phyloP scores from a whole-genome alignment of 1,140 invertebrate genomes.

The Drosophila nebulosa region DNA sequence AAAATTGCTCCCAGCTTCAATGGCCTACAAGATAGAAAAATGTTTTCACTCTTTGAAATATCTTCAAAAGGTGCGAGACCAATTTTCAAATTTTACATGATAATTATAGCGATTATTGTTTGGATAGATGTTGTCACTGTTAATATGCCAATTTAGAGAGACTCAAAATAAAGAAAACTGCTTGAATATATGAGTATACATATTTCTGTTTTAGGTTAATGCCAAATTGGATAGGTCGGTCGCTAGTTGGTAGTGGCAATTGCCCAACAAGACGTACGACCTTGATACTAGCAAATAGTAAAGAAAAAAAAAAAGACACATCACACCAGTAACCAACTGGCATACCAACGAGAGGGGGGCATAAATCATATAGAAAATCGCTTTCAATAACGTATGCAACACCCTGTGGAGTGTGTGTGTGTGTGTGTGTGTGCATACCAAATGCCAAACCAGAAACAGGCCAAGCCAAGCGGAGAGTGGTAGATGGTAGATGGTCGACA shows the following conservation, averaged over 20 bases:
- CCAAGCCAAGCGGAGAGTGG: conserved; percentile 12
- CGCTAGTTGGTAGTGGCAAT: not conserved
- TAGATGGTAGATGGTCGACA: conserved; percentile 10
- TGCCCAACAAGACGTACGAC: conserved; percentile 28
- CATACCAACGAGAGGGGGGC: not conserved
- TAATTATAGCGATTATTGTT: conserved; percentile 32
- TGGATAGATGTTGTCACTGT: conserved; percentile 19
- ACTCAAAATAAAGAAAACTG: not conserved
- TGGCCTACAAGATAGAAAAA: conserved; percentile 1
- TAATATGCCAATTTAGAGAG: conserved; percentile 18
- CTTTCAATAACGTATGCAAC: conserved; percentile 33
- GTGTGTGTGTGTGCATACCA: not conserved
- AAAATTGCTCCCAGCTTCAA: conserved; percentile 7
- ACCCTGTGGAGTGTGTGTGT: conserved; percentile 14
- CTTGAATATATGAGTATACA: not conserved
- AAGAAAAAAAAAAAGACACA: not conserved
- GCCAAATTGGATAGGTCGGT: conserved; percentile 10
- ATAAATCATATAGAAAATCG: conserved; percentile 35
- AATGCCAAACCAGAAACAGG: conserved; percentile 25
- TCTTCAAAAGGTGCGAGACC: conserved; percentile 40
- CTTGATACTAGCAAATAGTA: conserved; percentile 40
- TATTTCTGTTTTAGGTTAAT: not conserved
- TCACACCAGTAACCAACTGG: conserved; percentile 16
- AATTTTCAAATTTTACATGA: conserved; percentile 18
- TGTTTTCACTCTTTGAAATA: conserved; percentile 28